Conservation (phyloP, 2,113 vertebrate species). For the Hymenochirus boettgeri region DNA sequence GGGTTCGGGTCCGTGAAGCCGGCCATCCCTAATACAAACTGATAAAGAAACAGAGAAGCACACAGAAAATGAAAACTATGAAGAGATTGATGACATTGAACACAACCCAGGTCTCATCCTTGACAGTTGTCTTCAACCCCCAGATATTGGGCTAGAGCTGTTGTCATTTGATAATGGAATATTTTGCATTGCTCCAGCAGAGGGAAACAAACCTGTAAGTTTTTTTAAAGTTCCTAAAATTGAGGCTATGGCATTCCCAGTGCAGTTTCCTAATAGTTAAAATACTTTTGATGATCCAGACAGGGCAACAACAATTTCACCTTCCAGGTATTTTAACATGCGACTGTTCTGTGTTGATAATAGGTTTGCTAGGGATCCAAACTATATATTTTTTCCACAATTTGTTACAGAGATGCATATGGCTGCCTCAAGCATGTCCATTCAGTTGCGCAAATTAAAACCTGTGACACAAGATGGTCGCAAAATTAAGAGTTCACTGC, state of each 20-base stretch:
- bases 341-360: not conserved
- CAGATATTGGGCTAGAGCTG: not conserved
- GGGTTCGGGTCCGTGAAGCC: too few relatives aligned
- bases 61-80: not conserved
- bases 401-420: not conserved
- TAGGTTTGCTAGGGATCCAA: not conserved
- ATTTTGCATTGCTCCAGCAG: not conserved
- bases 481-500: not conserved
- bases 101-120: not conserved
- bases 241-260: not conserved
- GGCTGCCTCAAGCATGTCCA: not conserved
- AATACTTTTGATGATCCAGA: not conserved
- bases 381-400: not conserved
- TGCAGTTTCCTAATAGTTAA: not conserved
- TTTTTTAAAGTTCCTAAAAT: not conserved
- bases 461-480: not conserved
- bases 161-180: not conserved
- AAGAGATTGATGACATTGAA: not conserved
- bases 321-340: not conserved
- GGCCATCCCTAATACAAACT: too few relatives aligned
- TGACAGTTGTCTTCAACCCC: not conserved
- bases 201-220: not conserved
- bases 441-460: not conserved
- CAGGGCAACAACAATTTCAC: not conserved
- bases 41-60: not conserved